phyloP scores from a whole-genome alignment of 2,888 invertebrate genomes.

The Disparrhopalites patrizii region DNA sequence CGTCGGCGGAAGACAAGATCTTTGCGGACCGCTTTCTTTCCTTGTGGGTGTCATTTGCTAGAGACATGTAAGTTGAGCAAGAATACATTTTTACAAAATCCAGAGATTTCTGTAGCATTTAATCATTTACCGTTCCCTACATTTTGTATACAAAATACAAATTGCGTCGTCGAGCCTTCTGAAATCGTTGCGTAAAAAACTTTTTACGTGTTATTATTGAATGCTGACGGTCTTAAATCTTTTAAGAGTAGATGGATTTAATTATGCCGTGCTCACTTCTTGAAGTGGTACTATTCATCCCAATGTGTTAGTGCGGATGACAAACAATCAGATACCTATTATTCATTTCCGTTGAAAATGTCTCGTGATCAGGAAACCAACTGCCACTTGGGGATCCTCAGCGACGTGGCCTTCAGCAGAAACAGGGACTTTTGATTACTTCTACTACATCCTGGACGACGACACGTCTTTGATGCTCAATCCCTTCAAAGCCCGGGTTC shows the following conservation, averaged over 20 bases:
- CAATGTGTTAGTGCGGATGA: neutral
- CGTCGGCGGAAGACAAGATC: neutral
- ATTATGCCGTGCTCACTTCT: neutral
- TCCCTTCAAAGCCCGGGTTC: neutral
- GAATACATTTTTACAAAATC: no score
- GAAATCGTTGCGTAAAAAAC: no score
- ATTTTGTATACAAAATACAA: no score
- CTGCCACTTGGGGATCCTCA: neutral
- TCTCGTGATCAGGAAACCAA: slow-evolving; percentile 11
- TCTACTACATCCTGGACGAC: neutral
- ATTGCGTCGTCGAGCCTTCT: no score
- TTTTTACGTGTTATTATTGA: no score
- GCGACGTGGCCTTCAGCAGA: slow-evolving; percentile 1
- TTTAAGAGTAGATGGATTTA: neutral
- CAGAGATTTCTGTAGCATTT: no score
- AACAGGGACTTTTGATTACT: neutral
- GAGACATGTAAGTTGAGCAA: slow-evolving; percentile 3
- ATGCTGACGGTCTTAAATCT: neutral
- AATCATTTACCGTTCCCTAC: no score
- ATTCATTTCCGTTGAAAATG: neutral
- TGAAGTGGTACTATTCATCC: neutral
- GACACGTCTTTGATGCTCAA: neutral
- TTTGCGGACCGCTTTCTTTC: slow-evolving; percentile 1
- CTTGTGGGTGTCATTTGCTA: slow-evolving; percentile 20
- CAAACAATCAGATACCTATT: no score